Percentiles rank a stretch among this genome's conserved stretches.
Evolutionary conservation across 2,113 vertebrate genomes (phyloP).

Genomic region (Pardalotus punctatus): DNA sequence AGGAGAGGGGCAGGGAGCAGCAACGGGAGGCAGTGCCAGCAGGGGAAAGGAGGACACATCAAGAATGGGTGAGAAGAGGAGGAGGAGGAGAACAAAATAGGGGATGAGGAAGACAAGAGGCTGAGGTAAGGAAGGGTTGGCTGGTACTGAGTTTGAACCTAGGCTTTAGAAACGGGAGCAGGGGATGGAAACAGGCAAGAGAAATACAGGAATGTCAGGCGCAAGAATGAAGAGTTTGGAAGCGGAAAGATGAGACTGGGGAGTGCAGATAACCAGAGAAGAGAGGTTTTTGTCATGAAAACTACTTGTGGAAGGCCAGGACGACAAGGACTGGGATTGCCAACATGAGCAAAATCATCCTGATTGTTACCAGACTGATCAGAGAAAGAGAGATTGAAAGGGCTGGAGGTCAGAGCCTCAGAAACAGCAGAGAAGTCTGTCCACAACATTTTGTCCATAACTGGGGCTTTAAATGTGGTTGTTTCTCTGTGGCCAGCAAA

Average conservation of each 20-base stretch:
- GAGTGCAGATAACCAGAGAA: neutral
- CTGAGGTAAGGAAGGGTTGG: neutral
- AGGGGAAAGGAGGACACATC: neutral
- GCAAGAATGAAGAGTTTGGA: neutral
- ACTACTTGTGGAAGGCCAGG: neutral
- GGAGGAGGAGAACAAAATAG: neutral
- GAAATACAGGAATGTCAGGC: neutral
- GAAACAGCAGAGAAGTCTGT: neutral
- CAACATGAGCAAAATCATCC: neutral
- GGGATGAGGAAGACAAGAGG: neutral
- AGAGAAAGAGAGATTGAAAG: neutral
- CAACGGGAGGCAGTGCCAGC: neutral
- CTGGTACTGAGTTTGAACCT: neutral
- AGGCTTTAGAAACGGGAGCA: neutral
- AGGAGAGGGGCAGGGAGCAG: neutral
- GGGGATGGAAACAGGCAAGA: neutral
- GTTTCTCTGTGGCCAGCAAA: neutral
- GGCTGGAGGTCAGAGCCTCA: neutral
- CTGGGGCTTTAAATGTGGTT: neutral
- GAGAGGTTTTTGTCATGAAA: neutral
- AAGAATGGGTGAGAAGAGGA: neutral
- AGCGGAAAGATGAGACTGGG: neutral
- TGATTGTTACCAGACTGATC: neutral
- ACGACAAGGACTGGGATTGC: neutral
- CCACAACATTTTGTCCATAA: neutral